Evolutionary conservation across 2,113 vertebrate species (phyloP), one percentile per base, ranked within the genome.

Genomic region (Falcunculus frontatus): DNA sequence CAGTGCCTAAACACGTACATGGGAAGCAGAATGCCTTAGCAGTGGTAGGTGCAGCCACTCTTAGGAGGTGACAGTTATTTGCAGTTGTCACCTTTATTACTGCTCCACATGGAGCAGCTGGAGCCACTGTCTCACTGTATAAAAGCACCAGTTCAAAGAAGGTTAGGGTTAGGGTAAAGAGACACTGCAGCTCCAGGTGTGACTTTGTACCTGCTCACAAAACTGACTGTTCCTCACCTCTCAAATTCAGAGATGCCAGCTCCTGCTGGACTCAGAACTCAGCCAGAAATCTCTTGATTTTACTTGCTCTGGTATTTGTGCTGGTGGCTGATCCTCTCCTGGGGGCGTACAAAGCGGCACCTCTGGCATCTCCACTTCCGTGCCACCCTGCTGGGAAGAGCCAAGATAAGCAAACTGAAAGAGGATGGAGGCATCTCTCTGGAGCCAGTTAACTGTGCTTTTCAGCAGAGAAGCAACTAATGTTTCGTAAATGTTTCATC

Each of bases 311-410:
- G 37, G 4, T 63, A 16, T 35, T 59, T 69, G 44, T 22, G 11
- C 7, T n/a, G 5, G n/a, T 41, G n/a, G 27, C 12, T 23, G 27
- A 44, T 39, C 32, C 25, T 7, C 9, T 75, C 29, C 49, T 14
- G 13, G 20, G 49, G 15, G 17, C 2, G 26, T 30, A 39, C 26
- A 5, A 4, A 30, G 16, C 1, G 13, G 49, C 47, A 29, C 37
- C 10, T 39, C 64, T 60, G 50, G 62, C 52, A 39, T n/a, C 62
- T 37, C 50, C 0, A 2, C 47, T 57, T 49, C 11, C 0, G 2
- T 35, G 37, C 35, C 41, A n/a, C 41, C 35, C 62, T 52, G 26
- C 12, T 60, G 84, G 33, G 57, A 76, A 79, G 29, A n/a, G 39
- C 35, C 63, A 55, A 50, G 50, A 16, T 8, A 67, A 72, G 49